These are phyloP conservation scores for Muschampia plurimacula DNA, from an alignment of 2,888 invertebrate genomes.

Conservation along the genomic window DNA sequence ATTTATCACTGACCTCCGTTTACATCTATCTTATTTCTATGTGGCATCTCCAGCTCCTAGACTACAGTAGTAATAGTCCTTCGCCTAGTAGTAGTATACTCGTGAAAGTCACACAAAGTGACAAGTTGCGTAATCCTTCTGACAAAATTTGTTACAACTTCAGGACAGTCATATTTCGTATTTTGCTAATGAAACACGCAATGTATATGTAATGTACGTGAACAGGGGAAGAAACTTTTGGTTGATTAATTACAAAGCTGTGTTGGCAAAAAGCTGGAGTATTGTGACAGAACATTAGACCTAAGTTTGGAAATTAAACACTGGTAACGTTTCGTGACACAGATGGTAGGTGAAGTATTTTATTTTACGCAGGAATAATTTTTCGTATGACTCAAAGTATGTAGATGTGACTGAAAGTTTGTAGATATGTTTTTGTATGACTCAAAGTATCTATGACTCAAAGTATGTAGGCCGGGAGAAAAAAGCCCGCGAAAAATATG, in stretches of 20 bases:
- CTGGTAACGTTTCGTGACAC: slow-evolving; percentile 19
- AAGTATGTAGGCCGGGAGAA: no score
- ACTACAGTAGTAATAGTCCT: neutral
- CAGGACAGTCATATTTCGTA: slow-evolving; percentile 43
- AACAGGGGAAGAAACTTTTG: slow-evolving; percentile 37
- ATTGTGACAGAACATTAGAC: slow-evolving; percentile 32
- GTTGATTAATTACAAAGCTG: slow-evolving; percentile 39
- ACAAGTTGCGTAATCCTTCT: slow-evolving; percentile 46
- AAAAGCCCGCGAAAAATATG: no score
- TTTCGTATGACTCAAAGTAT: no score
- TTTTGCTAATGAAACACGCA: slow-evolving; percentile 40
- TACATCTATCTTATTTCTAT: neutral
- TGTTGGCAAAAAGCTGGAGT: slow-evolving; percentile 37
- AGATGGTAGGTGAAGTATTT: slow-evolving; percentile 14
- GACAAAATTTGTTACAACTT: slow-evolving; percentile 48
- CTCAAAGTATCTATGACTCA: no score
- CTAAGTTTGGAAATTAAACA: slow-evolving; percentile 35
- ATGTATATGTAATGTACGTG: no score
- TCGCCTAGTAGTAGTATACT: slow-evolving; percentile 10
- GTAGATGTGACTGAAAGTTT: no score
- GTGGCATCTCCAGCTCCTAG: neutral
- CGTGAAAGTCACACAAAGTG: slow-evolving; percentile 47
- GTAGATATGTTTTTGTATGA: no score
- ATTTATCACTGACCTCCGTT: no score
- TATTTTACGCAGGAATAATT: neutral